These are phyloP conservation scores for Steinernema hermaphroditum DNA, from an alignment of 2,888 invertebrate genomes.

Conservation along the genomic window DNA sequence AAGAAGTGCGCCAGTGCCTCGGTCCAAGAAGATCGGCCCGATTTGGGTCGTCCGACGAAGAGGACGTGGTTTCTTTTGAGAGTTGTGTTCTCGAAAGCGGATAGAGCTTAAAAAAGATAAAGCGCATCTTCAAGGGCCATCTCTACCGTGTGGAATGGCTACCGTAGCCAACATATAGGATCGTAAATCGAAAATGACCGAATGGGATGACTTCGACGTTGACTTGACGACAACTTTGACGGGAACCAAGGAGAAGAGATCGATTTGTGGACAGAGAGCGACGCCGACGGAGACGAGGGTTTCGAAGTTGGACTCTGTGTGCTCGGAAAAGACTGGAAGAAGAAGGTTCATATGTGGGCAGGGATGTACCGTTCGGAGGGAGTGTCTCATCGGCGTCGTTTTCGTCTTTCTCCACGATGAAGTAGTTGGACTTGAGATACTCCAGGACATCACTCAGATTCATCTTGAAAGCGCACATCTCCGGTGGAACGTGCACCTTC, in stretches of 20 bases:
- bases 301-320: constrained; percentile 37
- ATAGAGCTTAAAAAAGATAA: constrained; percentile 38
- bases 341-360: background rate
- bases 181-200: constrained; percentile 38
- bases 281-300: constrained; percentile 34
- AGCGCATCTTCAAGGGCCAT: too few relatives aligned
- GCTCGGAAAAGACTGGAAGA: constrained; percentile 2
- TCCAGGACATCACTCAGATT: background rate
- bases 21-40: constrained; percentile 50
- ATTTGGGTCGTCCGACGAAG: constrained; percentile 41
- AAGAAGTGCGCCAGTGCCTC: constrained; percentile 42
- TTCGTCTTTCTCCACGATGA: background rate
- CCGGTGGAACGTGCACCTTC: background rate
- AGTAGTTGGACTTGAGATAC: constrained; percentile 17
- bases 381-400: background rate
- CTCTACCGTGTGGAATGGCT: constrained; percentile 40
- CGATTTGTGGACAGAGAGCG: background rate
- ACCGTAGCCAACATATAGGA: constrained; percentile 40
- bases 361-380: background rate
- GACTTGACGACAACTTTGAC: constrained; percentile 16
- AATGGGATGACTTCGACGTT: constrained; percentile 30
- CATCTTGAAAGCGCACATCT: background rate
- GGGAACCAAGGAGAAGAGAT: background rate
- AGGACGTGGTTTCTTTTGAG: constrained; percentile 36
- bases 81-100: constrained; percentile 31